Evolutionary conservation across 2,113 vertebrate species (phyloP), one percentile per base, ranked within the genome.

Genomic region (Lepisosteus oculatus): DNA sequence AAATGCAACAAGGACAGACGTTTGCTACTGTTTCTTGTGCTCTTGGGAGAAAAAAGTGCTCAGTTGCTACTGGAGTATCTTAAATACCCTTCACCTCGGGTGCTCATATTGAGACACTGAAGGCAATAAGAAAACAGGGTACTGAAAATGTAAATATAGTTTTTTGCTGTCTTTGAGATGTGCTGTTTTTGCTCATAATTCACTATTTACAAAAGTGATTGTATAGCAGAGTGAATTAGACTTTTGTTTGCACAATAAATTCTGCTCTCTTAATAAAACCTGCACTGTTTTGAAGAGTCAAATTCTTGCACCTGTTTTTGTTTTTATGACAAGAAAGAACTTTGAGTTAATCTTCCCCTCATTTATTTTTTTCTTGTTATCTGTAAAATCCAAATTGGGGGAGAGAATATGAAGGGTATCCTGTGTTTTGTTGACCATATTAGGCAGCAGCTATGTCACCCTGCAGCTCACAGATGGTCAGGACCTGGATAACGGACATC

Each of bases 101-200:
- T 42, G 8, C 8, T 61, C 43, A 15, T 14, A 45, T 63, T 6
- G 61, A 57, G 55, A 47, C 44, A 29, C 14, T 68, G 54, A 62
- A 55, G 66, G 47, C 66, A 68, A 55, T 63, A 59, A 57, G 29
- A 15, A 55, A 45, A 69, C 67, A 66, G 61, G 54, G 73, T 43
- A 9, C 6, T 3, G 29, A 45, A 43, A 3, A 43, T 65, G 67
- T 41, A 51, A 29, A 45, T 17, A 44, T 11, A 17, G 45, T 15
- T 5, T 70, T 47, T 61, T 14, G 13, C 55, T 73, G 42, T 65
- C 43, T 67, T 9, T 74, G 43, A 63, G 13, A 29, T 41, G 3
- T 62, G 55, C 61, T 65, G 8, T 43, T 55, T 70, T 65, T 51
- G 6, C 15, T 43, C 68, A 61, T 9, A 68, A 51, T 29, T 4